phyloP scores from a whole-genome alignment of 1,140 invertebrate species.

The Gryllus bimaculatus region DNA sequence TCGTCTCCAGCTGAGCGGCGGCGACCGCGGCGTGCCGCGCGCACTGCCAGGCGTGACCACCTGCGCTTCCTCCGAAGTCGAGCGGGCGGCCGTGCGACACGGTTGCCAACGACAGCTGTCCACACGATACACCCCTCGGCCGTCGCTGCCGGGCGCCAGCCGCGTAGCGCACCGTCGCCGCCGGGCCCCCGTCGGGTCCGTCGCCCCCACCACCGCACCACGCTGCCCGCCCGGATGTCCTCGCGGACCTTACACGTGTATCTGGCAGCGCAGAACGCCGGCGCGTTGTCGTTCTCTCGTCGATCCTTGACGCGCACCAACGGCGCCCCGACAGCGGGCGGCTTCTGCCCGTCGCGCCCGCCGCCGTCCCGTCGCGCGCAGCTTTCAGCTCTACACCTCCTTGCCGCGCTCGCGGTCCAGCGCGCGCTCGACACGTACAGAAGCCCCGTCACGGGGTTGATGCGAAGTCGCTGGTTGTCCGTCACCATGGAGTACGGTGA shows the following conservation, averaged over 20 bases:
- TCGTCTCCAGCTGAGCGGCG: slow-evolving; percentile 54
- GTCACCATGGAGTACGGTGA: slow-evolving; percentile 71
- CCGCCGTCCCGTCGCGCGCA: slow-evolving; percentile 68
- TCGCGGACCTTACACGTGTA: slow-evolving; percentile 78
- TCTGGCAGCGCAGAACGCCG: slow-evolving; percentile 62
- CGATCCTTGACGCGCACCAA: slow-evolving; percentile 63
- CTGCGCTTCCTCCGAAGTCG: slow-evolving; percentile 80
- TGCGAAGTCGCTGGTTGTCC: slow-evolving; percentile 72
- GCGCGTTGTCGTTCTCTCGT: slow-evolving; percentile 90
- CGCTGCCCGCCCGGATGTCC: slow-evolving; percentile 76
- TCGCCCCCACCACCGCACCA: slow-evolving; percentile 74
- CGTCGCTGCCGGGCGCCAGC: slow-evolving; percentile 47
- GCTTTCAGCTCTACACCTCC: slow-evolving; percentile 77
- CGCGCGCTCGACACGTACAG: slow-evolving; percentile 58
- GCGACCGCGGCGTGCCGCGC: slow-evolving; percentile 70
- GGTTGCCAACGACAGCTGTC: slow-evolving; percentile 69
- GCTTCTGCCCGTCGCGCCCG: slow-evolving; percentile 41
- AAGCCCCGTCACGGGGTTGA: slow-evolving; percentile 68
- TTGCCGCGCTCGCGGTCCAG: slow-evolving; percentile 79
- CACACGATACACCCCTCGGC: slow-evolving; percentile 50
- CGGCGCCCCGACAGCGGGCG: slow-evolving; percentile 62
- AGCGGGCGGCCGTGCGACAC: slow-evolving; percentile 64
- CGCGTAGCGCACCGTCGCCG: slow-evolving; percentile 67
- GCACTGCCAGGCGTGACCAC: slow-evolving; percentile 77
- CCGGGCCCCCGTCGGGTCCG: slow-evolving; percentile 72